These are phyloP conservation scores for Manis pentadactyla DNA, from an alignment of 2,797 vertebrate species.

Conservation along the genomic window DNA sequence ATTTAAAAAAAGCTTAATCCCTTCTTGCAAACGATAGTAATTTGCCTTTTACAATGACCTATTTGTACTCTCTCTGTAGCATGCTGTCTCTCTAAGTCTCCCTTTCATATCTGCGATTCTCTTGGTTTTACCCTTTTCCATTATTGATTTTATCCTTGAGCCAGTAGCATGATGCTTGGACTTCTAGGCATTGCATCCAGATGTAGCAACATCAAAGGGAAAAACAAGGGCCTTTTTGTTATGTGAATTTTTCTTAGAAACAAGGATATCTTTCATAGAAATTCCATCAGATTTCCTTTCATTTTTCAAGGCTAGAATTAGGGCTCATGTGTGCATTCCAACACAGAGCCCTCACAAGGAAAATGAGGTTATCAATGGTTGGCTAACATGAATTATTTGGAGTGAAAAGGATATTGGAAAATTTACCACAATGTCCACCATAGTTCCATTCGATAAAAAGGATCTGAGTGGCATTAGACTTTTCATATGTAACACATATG, in stretches of 20 bases:
- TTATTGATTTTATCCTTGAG: not conserved
- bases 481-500: not conserved
- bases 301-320: not conserved
- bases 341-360: not conserved
- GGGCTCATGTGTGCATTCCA: no score
- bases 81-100: not conserved
- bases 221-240: not conserved
- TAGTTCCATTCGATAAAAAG: not conserved
- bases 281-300: not conserved
- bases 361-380: not conserved
- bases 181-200: not conserved
- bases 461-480: not conserved
- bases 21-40: not conserved
- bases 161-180: not conserved
- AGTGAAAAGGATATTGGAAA: not conserved
- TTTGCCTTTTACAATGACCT: not conserved
- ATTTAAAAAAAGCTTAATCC: not conserved
- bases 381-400: not conserved
- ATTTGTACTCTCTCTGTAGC: not conserved
- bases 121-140: not conserved
- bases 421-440: not conserved
- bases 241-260: not conserved
- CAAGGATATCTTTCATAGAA: not conserved
- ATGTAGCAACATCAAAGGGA: not conserved
- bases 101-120: not conserved